Base-by-base conservation (phyloP, 2,113 vertebrate species). In the Natator depressus region DNA sequence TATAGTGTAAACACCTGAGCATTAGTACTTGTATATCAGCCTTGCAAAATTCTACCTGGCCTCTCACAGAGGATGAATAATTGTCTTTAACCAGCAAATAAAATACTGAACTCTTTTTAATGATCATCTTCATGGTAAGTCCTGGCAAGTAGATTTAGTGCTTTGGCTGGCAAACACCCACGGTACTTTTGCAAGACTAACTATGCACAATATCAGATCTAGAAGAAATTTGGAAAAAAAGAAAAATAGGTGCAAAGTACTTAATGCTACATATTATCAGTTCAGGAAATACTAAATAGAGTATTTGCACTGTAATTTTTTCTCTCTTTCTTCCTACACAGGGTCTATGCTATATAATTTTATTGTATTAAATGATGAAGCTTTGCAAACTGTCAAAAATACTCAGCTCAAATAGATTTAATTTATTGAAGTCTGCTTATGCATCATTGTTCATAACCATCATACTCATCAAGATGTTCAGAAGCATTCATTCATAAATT, bases 401-500 rank as follows among this genome's bases (percentile, higher is more conserved):
- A n/a, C 2, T 80, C 47, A 54, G 25, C 76, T 29, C 72, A 75
- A 38, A 8, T 4, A 57, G 19, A 29, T 87, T 95, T 12, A 87
- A 53, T 65, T 95, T 8, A 62, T 65, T 92, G 51, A 95, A 85
- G 84, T 35, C 42, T 80, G n/a, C 87, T 93, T 90, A 91, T 53
- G 24, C 25, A 16, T 65, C 62, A 13, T 51, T 16, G 17, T 80
- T 46, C 57, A 22, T 51, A 88, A 54, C 14, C 7, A 80, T 92
- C 8, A 79, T 5, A 35, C 47, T 14, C 16, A 62, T 89, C 53
- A 79, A 94, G 35, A 80, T 75, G 8, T 95, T 91, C 10, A 62
- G 22, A 51, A 93, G 16, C 62, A 85, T 76, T 94, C 16, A 42
- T 49, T 78, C 42, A 17, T 31, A 87, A 89, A 35, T 42, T 88